Evolutionary conservation across 2,888 invertebrate species (phyloP).

Genomic region (Mechanitis mazaeus): DNA sequence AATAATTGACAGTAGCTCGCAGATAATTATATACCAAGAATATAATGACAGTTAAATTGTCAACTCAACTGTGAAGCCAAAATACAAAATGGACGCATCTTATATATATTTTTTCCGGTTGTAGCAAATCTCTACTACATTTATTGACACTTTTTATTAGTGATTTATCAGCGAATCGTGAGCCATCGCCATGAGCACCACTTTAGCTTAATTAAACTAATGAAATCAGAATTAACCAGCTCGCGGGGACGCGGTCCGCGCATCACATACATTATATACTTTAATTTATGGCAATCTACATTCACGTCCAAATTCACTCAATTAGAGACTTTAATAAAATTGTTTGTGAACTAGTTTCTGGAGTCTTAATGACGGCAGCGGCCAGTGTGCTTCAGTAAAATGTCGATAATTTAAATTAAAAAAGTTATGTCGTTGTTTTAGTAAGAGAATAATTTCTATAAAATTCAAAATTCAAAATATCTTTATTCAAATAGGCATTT

Average conservation of each 20-base stretch:
- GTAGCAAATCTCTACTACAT: conserved; percentile 10
- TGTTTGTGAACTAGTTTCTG: background rate
- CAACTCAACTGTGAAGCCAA: background rate
- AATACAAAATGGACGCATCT: background rate
- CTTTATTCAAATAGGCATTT: too few relatives aligned
- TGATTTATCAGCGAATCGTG: conserved; percentile 20
- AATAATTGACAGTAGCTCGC: too few relatives aligned
- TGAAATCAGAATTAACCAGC: conserved; percentile 12
- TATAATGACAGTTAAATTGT: conserved; percentile 1
- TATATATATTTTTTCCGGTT: conserved; percentile 11
- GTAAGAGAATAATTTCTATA: too few relatives aligned
- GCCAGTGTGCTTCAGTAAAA: background rate
- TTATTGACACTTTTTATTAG: conserved; percentile 17
- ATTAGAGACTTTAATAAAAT: background rate
- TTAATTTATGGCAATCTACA: conserved; percentile 12
- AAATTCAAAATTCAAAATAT: too few relatives aligned
- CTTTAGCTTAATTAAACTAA: conserved; percentile 26
- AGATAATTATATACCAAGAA: too few relatives aligned
- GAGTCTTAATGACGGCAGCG: background rate
- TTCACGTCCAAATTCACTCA: conserved; percentile 8
- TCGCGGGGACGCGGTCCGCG: background rate
- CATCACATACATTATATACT: background rate
- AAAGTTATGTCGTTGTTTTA: too few relatives aligned
- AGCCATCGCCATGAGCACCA: conserved; percentile 21
- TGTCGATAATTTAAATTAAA: too few relatives aligned